Conservation (phyloP, 2,113 vertebrate genomes). For the Gambusia holbrooki region DNA sequence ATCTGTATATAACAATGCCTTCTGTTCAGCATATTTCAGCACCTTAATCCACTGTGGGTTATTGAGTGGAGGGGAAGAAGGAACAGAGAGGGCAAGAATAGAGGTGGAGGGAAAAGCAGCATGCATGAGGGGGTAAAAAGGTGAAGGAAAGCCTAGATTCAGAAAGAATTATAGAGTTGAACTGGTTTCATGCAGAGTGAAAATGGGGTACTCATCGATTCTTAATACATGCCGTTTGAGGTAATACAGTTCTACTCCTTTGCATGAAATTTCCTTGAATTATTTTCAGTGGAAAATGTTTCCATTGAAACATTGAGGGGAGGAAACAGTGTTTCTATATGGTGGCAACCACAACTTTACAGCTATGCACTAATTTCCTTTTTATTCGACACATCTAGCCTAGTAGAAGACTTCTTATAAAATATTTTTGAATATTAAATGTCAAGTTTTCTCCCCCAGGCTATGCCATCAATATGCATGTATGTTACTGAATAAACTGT, state of each 20-base stretch:
- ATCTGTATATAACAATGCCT: slow-evolving; percentile 54
- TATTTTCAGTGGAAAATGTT: background rate
- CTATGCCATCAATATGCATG: background rate
- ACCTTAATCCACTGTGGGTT: slow-evolving; percentile 58
- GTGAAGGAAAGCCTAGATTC: background rate
- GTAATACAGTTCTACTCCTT: slow-evolving; percentile 1
- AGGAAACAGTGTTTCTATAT: background rate
- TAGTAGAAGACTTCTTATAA: background rate
- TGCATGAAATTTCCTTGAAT: background rate
- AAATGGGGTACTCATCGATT: slow-evolving; percentile 24
- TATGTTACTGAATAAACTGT: background rate
- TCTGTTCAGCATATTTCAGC: slow-evolving; percentile 46
- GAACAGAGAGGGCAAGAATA: slow-evolving; percentile 40
- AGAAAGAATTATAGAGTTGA: slow-evolving; percentile 17
- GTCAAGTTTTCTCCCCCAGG: background rate
- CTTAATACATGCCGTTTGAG: background rate
- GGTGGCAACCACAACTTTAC: background rate
- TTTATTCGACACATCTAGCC: background rate
- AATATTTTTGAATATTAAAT: background rate
- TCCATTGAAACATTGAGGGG: background rate
- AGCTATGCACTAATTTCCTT: background rate
- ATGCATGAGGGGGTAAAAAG: slow-evolving; percentile 12
- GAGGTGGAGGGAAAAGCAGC: slow-evolving; percentile 36
- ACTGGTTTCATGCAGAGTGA: slow-evolving; percentile 25
- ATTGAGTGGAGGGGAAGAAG: slow-evolving; percentile 21